Evolutionary conservation across 1,140 invertebrate species (phyloP).

Genomic region (Mizuhopecten yessoensis): DNA sequence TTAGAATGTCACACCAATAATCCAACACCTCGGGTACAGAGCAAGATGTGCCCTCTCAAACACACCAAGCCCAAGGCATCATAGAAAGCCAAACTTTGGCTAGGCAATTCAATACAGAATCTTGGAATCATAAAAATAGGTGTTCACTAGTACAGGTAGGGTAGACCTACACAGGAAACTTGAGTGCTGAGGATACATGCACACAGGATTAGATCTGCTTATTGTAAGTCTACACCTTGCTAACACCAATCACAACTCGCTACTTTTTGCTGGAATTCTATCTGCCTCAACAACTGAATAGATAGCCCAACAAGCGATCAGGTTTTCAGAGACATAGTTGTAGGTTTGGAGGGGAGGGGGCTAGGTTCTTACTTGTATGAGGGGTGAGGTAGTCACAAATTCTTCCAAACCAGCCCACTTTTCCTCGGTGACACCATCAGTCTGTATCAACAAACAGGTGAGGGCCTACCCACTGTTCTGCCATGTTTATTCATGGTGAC

Average conservation of each 20-base stretch:
- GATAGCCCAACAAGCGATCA: slow-evolving; percentile 37
- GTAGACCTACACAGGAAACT: slow-evolving; percentile 7
- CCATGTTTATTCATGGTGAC: slow-evolving; percentile 33
- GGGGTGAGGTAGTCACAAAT: neutral
- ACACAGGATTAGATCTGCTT: slow-evolving; percentile 32
- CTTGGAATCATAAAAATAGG: slow-evolving; percentile 39
- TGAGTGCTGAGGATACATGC: neutral
- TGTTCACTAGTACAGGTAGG: neutral
- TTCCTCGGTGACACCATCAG: slow-evolving; percentile 5
- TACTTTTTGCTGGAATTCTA: slow-evolving; percentile 39
- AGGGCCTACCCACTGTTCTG: neutral
- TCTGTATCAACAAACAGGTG: slow-evolving; percentile 5
- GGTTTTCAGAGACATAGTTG: slow-evolving; percentile 33
- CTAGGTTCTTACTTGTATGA: slow-evolving; percentile 13
- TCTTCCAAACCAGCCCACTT: slow-evolving; percentile 15
- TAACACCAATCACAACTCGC: slow-evolving; percentile 37
- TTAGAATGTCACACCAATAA: neutral
- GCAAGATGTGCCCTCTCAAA: neutral
- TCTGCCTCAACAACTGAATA: slow-evolving; percentile 15
- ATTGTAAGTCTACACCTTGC: slow-evolving; percentile 16
- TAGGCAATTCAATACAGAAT: neutral
- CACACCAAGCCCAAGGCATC: neutral
- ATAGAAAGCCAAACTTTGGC: neutral
- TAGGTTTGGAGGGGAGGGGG: slow-evolving; percentile 21
- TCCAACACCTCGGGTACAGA: neutral